These are phyloP conservation scores for Physocephala rufipes DNA, from an alignment of 2,888 invertebrate species.

Conservation along the genomic window DNA sequence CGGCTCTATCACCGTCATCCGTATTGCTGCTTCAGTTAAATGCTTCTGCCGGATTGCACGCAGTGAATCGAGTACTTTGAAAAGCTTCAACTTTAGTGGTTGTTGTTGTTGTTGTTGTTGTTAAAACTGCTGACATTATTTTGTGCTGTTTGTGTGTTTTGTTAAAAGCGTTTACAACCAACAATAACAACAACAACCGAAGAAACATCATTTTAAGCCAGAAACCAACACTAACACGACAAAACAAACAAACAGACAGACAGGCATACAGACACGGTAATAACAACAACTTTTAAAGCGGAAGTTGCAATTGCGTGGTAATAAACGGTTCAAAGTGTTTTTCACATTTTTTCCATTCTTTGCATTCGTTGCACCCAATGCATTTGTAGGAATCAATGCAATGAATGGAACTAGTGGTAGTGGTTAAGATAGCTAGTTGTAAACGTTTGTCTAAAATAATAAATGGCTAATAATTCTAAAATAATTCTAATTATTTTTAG, in stretches of 20 bases:
- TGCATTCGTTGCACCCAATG: background rate
- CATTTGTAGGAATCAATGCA: too few species aligned
- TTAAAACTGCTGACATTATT: background rate
- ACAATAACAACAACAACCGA: conserved; percentile 7
- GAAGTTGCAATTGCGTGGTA: conserved; percentile 51
- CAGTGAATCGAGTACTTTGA: background rate
- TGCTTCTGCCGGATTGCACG: background rate
- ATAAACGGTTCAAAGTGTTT: conserved; percentile 43
- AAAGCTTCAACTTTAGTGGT: background rate
- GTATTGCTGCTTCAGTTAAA: background rate
- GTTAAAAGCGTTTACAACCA: conserved; percentile 23
- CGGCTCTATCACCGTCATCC: background rate
- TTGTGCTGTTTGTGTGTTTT: conserved; percentile 28
- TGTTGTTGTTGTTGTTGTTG: conserved; percentile 13
- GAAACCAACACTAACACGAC: background rate
- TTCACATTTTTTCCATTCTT: background rate
- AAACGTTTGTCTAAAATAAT: too few species aligned
- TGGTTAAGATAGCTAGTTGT: too few species aligned
- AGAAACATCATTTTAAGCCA: background rate
- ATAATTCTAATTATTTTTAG: too few species aligned
- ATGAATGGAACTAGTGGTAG: too few species aligned
- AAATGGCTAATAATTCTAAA: too few species aligned
- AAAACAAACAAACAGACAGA: conserved; percentile 15
- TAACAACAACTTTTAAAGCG: conserved; percentile 38
- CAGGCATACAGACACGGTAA: too few species aligned